These are phyloP conservation scores for Charaxes varanes DNA, from an alignment of 1,140 invertebrate species.

Conservation along the genomic window DNA sequence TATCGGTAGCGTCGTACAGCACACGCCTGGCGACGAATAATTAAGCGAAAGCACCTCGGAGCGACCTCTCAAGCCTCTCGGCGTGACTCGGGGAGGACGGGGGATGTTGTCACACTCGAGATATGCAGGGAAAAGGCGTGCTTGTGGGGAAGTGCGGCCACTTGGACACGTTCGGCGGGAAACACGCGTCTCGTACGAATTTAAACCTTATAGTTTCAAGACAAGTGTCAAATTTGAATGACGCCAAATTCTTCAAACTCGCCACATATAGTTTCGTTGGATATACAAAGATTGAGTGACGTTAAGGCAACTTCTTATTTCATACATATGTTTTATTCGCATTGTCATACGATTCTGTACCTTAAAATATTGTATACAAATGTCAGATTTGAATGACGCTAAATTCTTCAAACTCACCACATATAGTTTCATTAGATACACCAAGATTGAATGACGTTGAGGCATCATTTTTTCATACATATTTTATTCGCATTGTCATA, in stretches of 20 bases:
- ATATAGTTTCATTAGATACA: conserved; percentile 62
- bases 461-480: too few species aligned
- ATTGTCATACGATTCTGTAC: conserved; percentile 10
- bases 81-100: conserved; percentile 22
- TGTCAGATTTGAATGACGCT: conserved; percentile 4
- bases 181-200: conserved; percentile 8
- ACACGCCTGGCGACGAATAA: conserved; percentile 22
- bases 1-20: too few species aligned
- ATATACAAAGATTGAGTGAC: too few species aligned
- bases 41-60: conserved; percentile 41
- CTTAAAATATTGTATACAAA: conserved; percentile 7
- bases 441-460: too few species aligned
- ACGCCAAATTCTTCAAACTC: conserved; percentile 6
- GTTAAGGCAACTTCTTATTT: too few species aligned
- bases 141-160: conserved; percentile 29
- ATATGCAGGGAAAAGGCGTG: conserved; percentile 45
- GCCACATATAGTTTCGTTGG: conserved; percentile 62
- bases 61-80: too few species aligned
- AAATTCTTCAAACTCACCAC: conserved; percentile 7
- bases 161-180: conserved; percentile 51
- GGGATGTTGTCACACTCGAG: conserved; percentile 54
- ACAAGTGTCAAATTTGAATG: conserved; percentile 6
- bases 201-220: conserved; percentile 7
- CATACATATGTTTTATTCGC: too few species aligned
- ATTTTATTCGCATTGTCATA: too few species aligned